Percentiles rank a stretch among this genome's conserved stretches.
Evolutionary conservation across 2,797 vertebrate species (phyloP).

Genomic region (Enteromius thamalakanensis): DNA sequence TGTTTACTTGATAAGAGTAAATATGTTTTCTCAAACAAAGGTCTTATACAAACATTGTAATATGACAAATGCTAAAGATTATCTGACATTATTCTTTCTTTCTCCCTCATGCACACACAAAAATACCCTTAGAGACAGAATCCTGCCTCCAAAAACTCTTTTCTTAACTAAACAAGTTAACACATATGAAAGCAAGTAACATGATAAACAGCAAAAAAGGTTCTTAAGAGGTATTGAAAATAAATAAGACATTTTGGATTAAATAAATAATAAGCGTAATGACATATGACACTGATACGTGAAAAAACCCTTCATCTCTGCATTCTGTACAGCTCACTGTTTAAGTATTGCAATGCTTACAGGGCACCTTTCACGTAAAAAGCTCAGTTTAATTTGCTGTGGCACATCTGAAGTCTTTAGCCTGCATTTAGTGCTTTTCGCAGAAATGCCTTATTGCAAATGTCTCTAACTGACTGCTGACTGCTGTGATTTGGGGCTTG

Average conservation of each 20-base stretch:
- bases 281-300: background rate
- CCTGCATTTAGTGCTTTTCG: constrained; percentile 65
- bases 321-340: constrained; percentile 58
- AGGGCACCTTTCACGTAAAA: constrained; percentile 73
- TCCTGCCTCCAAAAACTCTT: background rate
- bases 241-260: constrained; percentile 8
- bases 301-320: background rate
- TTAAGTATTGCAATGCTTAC: constrained; percentile 74
- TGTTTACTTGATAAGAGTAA: background rate
- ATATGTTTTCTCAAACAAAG: background rate
- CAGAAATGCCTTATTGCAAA: constrained; percentile 75
- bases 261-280: background rate
- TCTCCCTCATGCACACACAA: background rate
- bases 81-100: background rate
- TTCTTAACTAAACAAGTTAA: background rate
- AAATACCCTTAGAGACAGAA: background rate
- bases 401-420: constrained; percentile 74
- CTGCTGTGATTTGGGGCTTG: constrained; percentile 61
- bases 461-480: constrained; percentile 62
- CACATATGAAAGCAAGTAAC: background rate
- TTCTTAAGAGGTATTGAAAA: background rate
- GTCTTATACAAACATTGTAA: background rate
- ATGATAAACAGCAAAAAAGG: background rate
- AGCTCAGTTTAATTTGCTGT: constrained; percentile 72
- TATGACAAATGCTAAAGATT: background rate